Percentiles rank a stretch among this genome's conserved stretches.
Evolutionary conservation across 1,140 invertebrate species (phyloP).

Genomic region (Saccostrea cuccullata): DNA sequence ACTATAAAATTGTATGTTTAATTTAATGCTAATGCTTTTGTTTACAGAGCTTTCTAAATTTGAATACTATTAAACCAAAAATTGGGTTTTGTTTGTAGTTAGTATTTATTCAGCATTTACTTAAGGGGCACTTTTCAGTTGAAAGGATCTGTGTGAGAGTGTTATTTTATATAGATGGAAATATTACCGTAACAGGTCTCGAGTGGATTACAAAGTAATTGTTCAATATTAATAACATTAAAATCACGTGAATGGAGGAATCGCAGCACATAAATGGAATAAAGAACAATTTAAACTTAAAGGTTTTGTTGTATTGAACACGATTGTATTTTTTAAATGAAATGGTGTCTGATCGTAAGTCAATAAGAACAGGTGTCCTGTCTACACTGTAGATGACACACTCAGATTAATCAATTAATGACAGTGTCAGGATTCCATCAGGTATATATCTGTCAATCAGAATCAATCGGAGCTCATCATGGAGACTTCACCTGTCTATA

Average conservation of each 20-base stretch:
- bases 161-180: background rate
- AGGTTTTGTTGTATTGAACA: too few relatives aligned
- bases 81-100: conserved; percentile 28
- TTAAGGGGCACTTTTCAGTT: background rate
- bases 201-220: background rate
- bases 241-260: background rate
- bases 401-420: background rate
- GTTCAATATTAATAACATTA: background rate
- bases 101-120: background rate
- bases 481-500: background rate
- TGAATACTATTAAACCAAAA: conserved; percentile 10
- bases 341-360: background rate
- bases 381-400: background rate
- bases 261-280: background rate
- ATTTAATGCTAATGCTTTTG: background rate
- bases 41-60: conserved; percentile 3
- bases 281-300: too few relatives aligned
- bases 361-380: conserved; percentile 6
- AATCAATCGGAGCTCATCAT: background rate
- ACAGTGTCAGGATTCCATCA: background rate
- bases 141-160: background rate
- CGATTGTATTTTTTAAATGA: background rate
- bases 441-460: background rate
- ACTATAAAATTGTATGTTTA: conserved; percentile 3
- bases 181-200: too few relatives aligned